Percentiles rank a stretch among this genome's conserved stretches.
Conservation (phyloP, 2,888 invertebrate genomes). For the Diarsia rubi region DNA sequence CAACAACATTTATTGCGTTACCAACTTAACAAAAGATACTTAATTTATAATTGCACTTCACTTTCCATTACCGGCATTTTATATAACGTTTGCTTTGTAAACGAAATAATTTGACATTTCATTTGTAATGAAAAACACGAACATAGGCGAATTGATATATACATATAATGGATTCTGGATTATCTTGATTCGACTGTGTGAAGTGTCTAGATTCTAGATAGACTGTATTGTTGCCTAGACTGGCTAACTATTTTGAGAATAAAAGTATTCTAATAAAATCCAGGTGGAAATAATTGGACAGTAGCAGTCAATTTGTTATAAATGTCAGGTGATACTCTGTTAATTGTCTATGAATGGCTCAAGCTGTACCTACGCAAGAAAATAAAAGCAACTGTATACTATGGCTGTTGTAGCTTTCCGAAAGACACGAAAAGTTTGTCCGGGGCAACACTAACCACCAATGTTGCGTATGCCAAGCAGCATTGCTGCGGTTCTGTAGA, state of each 20-base stretch:
- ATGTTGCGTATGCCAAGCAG: background rate
- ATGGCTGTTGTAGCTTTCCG: background rate
- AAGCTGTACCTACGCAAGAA: background rate
- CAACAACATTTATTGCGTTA: conserved; percentile 53
- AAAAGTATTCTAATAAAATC: conserved; percentile 14
- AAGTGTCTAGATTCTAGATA: conserved; percentile 36
- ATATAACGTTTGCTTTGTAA: conserved; percentile 66
- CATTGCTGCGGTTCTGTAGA: background rate
- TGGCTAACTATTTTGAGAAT: conserved; percentile 28
- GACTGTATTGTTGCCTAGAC: conserved; percentile 42
- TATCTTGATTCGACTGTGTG: conserved; percentile 65
- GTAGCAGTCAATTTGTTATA: conserved; percentile 6
- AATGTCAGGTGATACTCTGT: background rate
- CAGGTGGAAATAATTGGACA: conserved; percentile 7
- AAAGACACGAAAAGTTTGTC: background rate
- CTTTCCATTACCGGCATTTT: conserved; percentile 71
- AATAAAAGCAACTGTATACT: background rate
- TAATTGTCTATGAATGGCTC: conserved; percentile 9
- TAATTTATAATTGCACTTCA: conserved; percentile 66
- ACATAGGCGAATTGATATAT: conserved; percentile 53
- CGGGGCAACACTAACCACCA: background rate
- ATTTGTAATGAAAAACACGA: conserved; percentile 61
- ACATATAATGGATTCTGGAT: conserved; percentile 44
- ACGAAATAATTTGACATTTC: conserved; percentile 64
- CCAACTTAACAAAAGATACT: conserved; percentile 66